Conservation (phyloP, 1,140 invertebrate species). For the Plutomurus gul region DNA sequence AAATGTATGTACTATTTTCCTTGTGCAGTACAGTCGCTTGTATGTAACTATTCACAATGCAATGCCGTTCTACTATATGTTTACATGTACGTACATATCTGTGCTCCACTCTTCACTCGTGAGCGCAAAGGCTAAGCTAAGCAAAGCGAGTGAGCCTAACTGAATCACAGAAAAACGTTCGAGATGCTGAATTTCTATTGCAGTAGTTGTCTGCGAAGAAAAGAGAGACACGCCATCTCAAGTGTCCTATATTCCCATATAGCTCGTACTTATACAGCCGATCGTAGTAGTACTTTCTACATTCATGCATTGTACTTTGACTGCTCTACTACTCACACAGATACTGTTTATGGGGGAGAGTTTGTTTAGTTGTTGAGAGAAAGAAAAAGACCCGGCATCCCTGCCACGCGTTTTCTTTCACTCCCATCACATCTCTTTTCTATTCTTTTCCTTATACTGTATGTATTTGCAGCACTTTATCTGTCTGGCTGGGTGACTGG, state of each 20-base stretch:
- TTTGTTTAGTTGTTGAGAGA: background rate
- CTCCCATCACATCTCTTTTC: background rate
- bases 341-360: slow-evolving; percentile 20
- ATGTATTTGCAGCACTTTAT: background rate
- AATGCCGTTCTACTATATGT: background rate
- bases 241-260: slow-evolving; percentile 6
- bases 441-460: slow-evolving; percentile 6
- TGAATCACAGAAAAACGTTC: background rate
- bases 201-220: background rate
- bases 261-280: background rate
- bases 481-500: too few species aligned
- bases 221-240: slow-evolving; percentile 8
- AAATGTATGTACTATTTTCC: background rate
- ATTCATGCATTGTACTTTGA: background rate
- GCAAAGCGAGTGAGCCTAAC: background rate
- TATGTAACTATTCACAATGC: background rate
- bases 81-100: background rate
- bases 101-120: too few species aligned
- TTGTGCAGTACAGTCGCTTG: background rate
- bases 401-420: slow-evolving; percentile 21
- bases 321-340: background rate
- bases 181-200: background rate
- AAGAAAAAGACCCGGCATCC: slow-evolving; percentile 18
- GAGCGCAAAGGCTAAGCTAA: background rate
- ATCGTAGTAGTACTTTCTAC: background rate